Evolutionary conservation across 2,888 invertebrate species (phyloP).

Genomic region (Autographa gamma): DNA sequence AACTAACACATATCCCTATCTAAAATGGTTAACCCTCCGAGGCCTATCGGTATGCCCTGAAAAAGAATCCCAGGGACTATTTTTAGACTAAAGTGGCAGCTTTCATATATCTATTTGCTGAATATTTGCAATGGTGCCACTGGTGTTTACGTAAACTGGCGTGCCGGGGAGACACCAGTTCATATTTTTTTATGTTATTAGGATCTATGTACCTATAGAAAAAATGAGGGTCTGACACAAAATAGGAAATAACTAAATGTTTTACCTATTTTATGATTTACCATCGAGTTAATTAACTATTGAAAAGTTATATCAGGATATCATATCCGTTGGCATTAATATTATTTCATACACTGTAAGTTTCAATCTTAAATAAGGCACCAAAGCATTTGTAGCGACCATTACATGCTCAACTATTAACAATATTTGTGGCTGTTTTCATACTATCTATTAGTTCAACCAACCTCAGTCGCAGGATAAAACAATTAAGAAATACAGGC

Average conservation of each 20-base stretch:
- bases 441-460: slow-evolving; percentile 31
- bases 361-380: slow-evolving; percentile 56
- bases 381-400: slow-evolving; percentile 47
- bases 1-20: neutral
- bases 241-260: too few relatives aligned
- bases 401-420: slow-evolving; percentile 23
- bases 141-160: neutral
- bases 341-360: slow-evolving; percentile 27
- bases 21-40: neutral
- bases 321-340: neutral
- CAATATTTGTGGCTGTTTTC: slow-evolving; percentile 13
- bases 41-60: neutral
- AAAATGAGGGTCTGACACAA: too few relatives aligned
- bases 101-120: neutral
- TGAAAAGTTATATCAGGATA: too few relatives aligned
- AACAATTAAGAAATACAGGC: neutral
- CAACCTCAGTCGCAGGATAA: slow-evolving; percentile 29
- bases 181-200: neutral
- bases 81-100: neutral
- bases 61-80: neutral
- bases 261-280: too few relatives aligned
- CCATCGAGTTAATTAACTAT: too few relatives aligned
- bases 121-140: slow-evolving; percentile 3
- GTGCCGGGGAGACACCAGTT: neutral
- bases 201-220: too few relatives aligned